Evolutionary conservation across 2,113 vertebrate genomes (phyloP).

Genomic region (Daubentonia madagascariensis): DNA sequence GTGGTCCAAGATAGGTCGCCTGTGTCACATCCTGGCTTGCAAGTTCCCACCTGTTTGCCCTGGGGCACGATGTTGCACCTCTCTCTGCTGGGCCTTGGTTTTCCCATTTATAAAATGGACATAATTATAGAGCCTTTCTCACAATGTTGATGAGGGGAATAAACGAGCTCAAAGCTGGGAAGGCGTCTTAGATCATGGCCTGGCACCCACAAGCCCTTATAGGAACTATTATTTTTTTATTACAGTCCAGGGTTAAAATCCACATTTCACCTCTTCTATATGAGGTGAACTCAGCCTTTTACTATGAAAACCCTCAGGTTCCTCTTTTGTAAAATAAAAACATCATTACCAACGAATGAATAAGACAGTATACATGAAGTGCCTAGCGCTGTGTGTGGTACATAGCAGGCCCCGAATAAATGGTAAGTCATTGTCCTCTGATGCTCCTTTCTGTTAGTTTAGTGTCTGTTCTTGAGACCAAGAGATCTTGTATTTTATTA

Average conservation of each 20-base stretch:
- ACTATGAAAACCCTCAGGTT: not conserved
- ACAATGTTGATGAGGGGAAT: not conserved
- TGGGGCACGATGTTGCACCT: not conserved
- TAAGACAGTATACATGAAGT: fast-evolving
- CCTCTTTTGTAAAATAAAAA: not conserved
- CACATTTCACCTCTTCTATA: not conserved
- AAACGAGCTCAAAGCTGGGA: not conserved
- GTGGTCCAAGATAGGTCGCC: fast-evolving
- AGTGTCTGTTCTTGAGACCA: not conserved
- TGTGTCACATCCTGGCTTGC: not conserved
- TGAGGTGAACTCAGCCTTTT: not conserved
- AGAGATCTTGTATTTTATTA: not conserved
- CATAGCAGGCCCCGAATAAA: fast-evolving
- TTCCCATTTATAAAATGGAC: not conserved
- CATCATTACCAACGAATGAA: fast-evolving
- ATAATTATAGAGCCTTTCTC: too few species aligned
- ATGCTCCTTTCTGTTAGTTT: not conserved
- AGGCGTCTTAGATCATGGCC: not conserved
- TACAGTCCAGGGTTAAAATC: not conserved
- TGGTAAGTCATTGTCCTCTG: fast-evolving
- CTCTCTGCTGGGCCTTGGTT: not conserved
- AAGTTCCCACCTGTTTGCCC: not conserved
- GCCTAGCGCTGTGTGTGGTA: fast-evolving
- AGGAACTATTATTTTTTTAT: not conserved
- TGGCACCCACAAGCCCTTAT: not conserved